phyloP scores from a whole-genome alignment of 1,140 invertebrate genomes.

The Ostrea denselamellosa region DNA sequence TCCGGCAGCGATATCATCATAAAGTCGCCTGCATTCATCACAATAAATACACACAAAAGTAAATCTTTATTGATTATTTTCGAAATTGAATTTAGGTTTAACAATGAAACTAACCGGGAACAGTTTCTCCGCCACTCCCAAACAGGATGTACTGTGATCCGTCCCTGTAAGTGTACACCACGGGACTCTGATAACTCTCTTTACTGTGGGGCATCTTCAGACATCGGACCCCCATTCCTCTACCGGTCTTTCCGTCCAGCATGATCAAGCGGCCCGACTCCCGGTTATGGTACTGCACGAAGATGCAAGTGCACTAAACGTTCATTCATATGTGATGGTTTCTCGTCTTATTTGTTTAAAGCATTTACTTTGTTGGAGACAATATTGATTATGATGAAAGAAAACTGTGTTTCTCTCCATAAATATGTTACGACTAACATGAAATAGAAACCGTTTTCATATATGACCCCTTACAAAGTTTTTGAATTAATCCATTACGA shows the following conservation, averaged over 20 bases:
- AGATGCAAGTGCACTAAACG: not conserved
- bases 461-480: no score
- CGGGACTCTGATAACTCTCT: slow-evolving; percentile 76
- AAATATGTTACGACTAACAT: no score
- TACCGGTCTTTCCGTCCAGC: slow-evolving; percentile 73
- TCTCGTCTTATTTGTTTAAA: no score
- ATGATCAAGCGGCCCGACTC: slow-evolving; percentile 71
- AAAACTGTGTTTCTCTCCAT: no score
- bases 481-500: no score
- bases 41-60: no score
- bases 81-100: not conserved
- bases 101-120: slow-evolving; percentile 65
- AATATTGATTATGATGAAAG: no score
- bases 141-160: slow-evolving; percentile 72
- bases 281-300: slow-evolving; percentile 64
- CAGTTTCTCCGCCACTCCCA: slow-evolving; percentile 76
- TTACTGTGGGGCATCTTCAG: slow-evolving; percentile 69
- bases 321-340: no score
- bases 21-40: slow-evolving; percentile 62
- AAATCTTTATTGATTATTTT: no score
- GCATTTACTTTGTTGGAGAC: no score
- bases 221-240: slow-evolving; percentile 67
- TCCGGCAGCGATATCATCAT: slow-evolving; percentile 68
- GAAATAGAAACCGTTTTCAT: no score
- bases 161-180: slow-evolving; percentile 67